Evolutionary conservation across 2,888 invertebrate species (phyloP), one percentile per base, ranked within the genome.

Genomic region (Scaptomyza caliginosa): DNA sequence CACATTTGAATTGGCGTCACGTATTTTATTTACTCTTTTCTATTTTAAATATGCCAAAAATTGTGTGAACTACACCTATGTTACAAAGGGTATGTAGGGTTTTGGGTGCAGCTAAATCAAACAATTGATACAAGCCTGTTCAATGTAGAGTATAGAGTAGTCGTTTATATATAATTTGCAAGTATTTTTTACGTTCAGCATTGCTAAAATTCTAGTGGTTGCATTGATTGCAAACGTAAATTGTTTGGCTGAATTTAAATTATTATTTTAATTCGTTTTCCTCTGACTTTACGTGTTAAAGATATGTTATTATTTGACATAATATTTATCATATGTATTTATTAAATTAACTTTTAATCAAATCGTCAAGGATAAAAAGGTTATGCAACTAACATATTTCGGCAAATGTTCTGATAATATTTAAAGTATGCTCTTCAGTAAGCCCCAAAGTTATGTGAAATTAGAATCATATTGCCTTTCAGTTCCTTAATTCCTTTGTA

Each of bases 21-120:
- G 64, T 51, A 46, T 58, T 50, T 58, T 42, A 67, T 55, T 48
- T 56, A 67, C 39, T 40, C 36, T 21, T 26, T 21, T 42, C 54
- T 8, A 10, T 52, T 42, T 39, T 36, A 10, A 43, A 43, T 43
- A 11, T 17, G 26, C 16, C 11, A 7, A 28, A 28, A 26, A 11
- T 11, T 43, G 2, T 26, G 4, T 16, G 2, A 2, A 4, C 4
- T 5, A 7, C n/a, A n/a, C n/a, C n/a, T n/a, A n/a, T n/a, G n/a
- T n/a, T n/a, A n/a, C n/a, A n/a, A n/a, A n/a, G n/a, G n/a, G n/a
- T n/a, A n/a, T n/a, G n/a, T n/a, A n/a, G n/a, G n/a, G n/a, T n/a
- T n/a, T n/a, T n/a, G n/a, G n/a, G n/a, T n/a, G n/a, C n/a, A n/a
- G n/a, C n/a, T n/a, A n/a, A n/a, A n/a, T n/a, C n/a, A n/a, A n/a